A percentile compares a stretch with the other conserved stretches of the same genome.
phyloP scores from a whole-genome alignment of 2,113 vertebrate genomes.

The Galeopterus variegatus region DNA sequence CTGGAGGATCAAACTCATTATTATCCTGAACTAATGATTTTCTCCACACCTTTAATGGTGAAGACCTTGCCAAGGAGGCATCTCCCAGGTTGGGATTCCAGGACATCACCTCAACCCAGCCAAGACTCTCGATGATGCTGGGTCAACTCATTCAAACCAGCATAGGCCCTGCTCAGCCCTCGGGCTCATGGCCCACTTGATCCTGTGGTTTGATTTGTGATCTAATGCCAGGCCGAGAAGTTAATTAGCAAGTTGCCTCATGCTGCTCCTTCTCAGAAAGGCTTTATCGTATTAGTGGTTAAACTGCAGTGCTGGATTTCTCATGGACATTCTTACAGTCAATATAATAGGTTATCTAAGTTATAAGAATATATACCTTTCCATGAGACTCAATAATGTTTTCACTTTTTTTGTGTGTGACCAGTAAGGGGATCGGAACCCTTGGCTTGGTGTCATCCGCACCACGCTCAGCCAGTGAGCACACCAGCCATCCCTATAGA shows the following conservation, averaged over 20 bases:
- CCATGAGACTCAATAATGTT: not conserved
- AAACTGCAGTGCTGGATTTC: not conserved
- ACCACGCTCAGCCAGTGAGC: too few species aligned
- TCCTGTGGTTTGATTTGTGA: not conserved
- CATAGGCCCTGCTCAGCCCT: accelerated
- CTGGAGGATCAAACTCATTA: not conserved
- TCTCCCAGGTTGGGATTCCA: not conserved
- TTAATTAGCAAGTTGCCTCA: not conserved
- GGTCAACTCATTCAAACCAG: not conserved
- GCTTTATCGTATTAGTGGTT: not conserved
- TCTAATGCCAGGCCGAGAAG: not conserved
- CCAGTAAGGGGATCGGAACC: too few species aligned
- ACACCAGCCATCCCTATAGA: too few species aligned
- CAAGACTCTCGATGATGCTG: not conserved
- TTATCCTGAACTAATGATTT: not conserved
- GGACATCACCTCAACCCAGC: not conserved
- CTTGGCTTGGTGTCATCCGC: too few species aligned
- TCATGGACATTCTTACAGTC: not conserved
- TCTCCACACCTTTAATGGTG: not conserved
- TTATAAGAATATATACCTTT: not conserved
- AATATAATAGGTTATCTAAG: not conserved
- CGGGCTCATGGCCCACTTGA: too few species aligned
- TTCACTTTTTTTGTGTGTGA: too few species aligned
- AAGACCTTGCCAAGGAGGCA: not conserved
- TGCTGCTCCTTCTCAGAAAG: not conserved